Evolutionary conservation across 2,113 vertebrate species (phyloP).

Genomic region (Mionectes macconnelli): DNA sequence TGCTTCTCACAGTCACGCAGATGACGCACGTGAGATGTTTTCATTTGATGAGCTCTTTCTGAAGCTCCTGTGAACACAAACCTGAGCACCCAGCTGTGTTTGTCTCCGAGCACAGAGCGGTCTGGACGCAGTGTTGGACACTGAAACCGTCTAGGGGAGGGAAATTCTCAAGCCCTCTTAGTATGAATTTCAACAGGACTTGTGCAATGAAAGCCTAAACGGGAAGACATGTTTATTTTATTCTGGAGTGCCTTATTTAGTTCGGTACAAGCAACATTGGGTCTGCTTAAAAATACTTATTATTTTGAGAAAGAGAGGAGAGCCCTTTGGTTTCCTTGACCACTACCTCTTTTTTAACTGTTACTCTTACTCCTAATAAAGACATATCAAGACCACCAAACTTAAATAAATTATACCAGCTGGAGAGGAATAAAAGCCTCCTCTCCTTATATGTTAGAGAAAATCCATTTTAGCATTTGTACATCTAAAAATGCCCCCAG

Average conservation of each 20-base stretch:
- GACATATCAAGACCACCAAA: background rate
- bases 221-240: constrained; percentile 35
- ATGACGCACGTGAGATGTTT: background rate
- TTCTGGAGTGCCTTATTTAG: constrained; percentile 51
- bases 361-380: constrained; percentile 20
- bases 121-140: background rate
- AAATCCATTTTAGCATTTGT: background rate
- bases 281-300: constrained; percentile 46
- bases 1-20: background rate
- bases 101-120: background rate
- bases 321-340: background rate
- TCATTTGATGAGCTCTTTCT: background rate
- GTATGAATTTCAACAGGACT: constrained; percentile 10
- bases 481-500: constrained; percentile 16
- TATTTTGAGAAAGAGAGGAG: constrained; percentile 45
- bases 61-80: background rate
- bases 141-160: background rate
- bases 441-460: background rate
- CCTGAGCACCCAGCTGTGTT: constrained; percentile 37
- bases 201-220: constrained; percentile 11
- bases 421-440: background rate
- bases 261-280: background rate
- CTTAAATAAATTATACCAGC: background rate
- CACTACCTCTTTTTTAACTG: background rate
- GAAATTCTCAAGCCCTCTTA: constrained; percentile 7